Conservation (phyloP, 2,888 invertebrate species). For the Anoplius nigerrimus region DNA sequence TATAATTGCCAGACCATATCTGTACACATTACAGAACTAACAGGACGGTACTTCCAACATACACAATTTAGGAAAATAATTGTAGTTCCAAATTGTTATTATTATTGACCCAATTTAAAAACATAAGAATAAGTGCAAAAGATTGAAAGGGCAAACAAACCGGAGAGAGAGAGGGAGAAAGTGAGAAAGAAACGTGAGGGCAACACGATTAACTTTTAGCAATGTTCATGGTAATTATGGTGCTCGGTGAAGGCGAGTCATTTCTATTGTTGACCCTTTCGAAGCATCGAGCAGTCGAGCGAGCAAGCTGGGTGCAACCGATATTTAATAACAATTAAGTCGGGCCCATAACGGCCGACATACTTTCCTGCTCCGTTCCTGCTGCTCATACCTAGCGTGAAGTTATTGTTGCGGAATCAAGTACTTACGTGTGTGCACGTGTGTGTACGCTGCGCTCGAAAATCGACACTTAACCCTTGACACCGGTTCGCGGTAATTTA, state of each 20-base stretch:
- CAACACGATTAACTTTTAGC: slow-evolving; percentile 21
- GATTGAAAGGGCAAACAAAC: neutral
- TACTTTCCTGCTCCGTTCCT: neutral
- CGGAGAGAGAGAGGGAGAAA: neutral
- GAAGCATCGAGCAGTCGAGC: neutral
- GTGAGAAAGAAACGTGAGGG: neutral
- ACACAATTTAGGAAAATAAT: too few relatives aligned
- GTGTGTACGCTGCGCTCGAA: neutral
- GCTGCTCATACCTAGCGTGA: neutral
- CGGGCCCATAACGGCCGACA: neutral
- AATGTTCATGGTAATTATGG: slow-evolving; percentile 30
- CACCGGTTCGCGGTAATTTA: too few relatives aligned
- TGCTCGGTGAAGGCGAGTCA: neutral
- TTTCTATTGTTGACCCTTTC: neutral
- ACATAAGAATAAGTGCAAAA: neutral
- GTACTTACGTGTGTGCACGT: neutral
- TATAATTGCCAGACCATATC: too few relatives aligned
- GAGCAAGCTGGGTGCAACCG: neutral
- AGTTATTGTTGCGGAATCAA: neutral
- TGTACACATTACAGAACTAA: too few relatives aligned
- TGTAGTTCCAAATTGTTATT: too few relatives aligned
- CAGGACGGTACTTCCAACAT: too few relatives aligned
- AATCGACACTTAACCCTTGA: too few relatives aligned
- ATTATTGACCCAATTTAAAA: neutral
- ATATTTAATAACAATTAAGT: slow-evolving; percentile 4